A percentile compares a stretch with the other conserved stretches of the same genome.
These are phyloP conservation scores for Trachelus stipa DNA, from an alignment of 2,888 invertebrate genomes.

Conservation along the genomic window DNA sequence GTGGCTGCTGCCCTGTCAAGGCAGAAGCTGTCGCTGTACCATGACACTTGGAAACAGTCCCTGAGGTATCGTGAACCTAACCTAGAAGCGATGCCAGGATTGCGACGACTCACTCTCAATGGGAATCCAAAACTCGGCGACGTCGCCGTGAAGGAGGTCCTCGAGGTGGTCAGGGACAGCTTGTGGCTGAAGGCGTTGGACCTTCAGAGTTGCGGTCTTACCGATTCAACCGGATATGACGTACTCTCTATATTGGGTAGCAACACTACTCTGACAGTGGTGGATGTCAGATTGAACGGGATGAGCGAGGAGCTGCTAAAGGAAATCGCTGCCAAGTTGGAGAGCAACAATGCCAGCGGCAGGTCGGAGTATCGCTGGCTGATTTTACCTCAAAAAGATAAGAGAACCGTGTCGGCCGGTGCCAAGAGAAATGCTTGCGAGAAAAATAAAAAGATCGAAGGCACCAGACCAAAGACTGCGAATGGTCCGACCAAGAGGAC, in stretches of 20 bases:
- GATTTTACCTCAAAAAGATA: constrained; percentile 42
- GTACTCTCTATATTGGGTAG: constrained; percentile 73
- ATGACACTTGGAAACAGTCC: constrained; percentile 85
- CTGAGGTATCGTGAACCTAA: constrained; percentile 82
- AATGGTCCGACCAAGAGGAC: constrained; percentile 36
- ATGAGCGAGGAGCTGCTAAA: constrained; percentile 69
- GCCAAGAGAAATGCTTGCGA: constrained; percentile 16
- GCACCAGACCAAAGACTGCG: constrained; percentile 37
- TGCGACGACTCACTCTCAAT: constrained; percentile 78
- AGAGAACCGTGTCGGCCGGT: constrained; percentile 40
- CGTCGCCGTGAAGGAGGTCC: constrained; percentile 72
- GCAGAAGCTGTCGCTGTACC: constrained; percentile 79
- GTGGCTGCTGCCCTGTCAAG: constrained; percentile 72
- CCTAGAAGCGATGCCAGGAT: constrained; percentile 78
- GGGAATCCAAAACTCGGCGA: constrained; percentile 78
- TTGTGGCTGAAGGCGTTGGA: constrained; percentile 86
- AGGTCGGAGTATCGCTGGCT: constrained; percentile 53
- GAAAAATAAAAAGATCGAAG: constrained; percentile 21
- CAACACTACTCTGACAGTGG: constrained; percentile 76
- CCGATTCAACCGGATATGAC: constrained; percentile 71
- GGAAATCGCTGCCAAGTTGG: constrained; percentile 50
- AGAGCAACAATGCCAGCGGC: constrained; percentile 36
- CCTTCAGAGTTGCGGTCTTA: constrained; percentile 80
- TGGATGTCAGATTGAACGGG: constrained; percentile 77
- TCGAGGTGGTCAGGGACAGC: constrained; percentile 80